A percentile compares a stretch with the other conserved stretches of the same genome.
These are phyloP conservation scores for Castor canadensis DNA, from an alignment of 2,113 vertebrate genomes.

Conservation along the genomic window DNA sequence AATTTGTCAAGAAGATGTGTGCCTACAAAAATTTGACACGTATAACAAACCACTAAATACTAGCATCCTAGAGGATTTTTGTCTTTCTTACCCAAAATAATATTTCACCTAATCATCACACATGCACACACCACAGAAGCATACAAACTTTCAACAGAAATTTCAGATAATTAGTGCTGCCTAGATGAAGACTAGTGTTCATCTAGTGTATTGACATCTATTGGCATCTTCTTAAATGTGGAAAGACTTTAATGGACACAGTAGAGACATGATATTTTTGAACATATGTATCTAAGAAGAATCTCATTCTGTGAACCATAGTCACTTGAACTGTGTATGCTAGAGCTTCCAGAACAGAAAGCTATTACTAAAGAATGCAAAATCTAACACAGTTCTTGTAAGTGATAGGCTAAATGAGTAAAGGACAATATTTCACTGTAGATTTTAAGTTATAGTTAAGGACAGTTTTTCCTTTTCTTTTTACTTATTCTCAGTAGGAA, in stretches of 20 bases:
- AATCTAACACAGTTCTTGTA: not conserved
- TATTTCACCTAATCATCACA: not conserved
- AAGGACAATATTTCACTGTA: not conserved
- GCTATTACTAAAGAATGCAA: not conserved
- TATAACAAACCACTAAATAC: not conserved
- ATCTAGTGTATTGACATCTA: not conserved
- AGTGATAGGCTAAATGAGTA: not conserved
- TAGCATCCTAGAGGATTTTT: not conserved
- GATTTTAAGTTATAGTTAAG: too few relatives aligned
- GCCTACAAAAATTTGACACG: not conserved
- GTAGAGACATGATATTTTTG: not conserved
- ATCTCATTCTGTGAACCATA: not conserved
- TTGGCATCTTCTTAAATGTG: not conserved
- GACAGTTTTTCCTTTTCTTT: not conserved
- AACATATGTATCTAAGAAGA: not conserved
- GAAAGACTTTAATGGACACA: not conserved
- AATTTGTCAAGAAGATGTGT: not conserved
- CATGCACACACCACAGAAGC: too few relatives aligned
- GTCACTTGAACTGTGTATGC: not conserved
- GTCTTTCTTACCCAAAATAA: not conserved
- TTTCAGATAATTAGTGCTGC: not conserved
- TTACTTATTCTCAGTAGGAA: not conserved
- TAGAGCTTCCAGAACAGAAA: not conserved
- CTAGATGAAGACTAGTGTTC: not conserved
- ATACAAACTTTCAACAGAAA: not conserved